Evolutionary conservation across 1,140 invertebrate genomes (phyloP).

Genomic region (Potamilus streckersoni): DNA sequence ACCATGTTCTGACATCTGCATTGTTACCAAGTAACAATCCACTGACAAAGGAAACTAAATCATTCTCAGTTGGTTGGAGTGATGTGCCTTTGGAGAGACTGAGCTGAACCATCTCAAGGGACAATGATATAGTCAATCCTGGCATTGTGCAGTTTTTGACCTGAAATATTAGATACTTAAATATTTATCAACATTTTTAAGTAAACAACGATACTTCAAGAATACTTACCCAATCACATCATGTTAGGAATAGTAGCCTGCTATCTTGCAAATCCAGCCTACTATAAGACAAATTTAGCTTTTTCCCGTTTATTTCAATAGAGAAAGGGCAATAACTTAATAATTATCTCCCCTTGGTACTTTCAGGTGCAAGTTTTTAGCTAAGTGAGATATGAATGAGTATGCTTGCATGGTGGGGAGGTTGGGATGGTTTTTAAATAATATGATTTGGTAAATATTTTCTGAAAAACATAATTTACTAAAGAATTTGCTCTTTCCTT

Average conservation of each 20-base stretch:
- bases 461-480: too few relatives aligned
- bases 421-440: too few relatives aligned
- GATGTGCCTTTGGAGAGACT: slow-evolving; percentile 21
- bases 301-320: too few relatives aligned
- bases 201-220: background rate
- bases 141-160: slow-evolving; percentile 90
- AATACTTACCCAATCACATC: background rate
- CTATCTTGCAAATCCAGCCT: too few relatives aligned
- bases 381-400: too few relatives aligned
- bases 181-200: slow-evolving; percentile 1
- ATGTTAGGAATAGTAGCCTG: background rate
- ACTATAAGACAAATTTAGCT: too few relatives aligned
- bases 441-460: too few relatives aligned
- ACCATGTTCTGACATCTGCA: slow-evolving; percentile 90
- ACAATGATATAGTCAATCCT: slow-evolving; percentile 83
- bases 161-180: slow-evolving; percentile 51
- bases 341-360: too few relatives aligned
- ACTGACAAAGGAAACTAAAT: slow-evolving; percentile 87
- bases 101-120: slow-evolving; percentile 70
- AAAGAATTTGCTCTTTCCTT: too few relatives aligned
- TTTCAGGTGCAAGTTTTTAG: too few relatives aligned
- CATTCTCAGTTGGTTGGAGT: slow-evolving; percentile 52
- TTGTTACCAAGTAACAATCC: slow-evolving; percentile 92
- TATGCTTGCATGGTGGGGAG: too few relatives aligned
- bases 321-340: too few relatives aligned